These are phyloP conservation scores for Pristis pectinata DNA, from an alignment of 2,797 vertebrate species.

Conservation along the genomic window DNA sequence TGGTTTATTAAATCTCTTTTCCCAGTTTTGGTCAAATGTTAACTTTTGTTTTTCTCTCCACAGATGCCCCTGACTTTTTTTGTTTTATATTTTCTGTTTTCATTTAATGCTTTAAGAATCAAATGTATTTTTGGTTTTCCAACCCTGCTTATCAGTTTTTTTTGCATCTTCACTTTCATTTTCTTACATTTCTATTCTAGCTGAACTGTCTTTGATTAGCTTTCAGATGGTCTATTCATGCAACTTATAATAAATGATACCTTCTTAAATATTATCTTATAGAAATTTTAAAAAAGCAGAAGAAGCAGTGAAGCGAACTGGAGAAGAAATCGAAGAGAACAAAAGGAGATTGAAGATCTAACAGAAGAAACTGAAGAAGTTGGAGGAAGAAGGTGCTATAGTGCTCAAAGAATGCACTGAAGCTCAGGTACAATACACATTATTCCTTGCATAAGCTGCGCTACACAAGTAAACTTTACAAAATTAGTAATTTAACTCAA, in stretches of 20 bases:
- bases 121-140: too few relatives aligned
- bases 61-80: too few relatives aligned
- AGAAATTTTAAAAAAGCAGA: constrained; percentile 87
- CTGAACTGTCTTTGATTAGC: background rate
- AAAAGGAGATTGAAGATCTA: constrained; percentile 63
- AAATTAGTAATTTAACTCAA: background rate
- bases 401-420: constrained; percentile 71
- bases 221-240: background rate
- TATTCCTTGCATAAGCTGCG: background rate
- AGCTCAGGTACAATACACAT: constrained; percentile 65
- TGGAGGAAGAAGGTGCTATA: constrained; percentile 76
- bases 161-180: background rate
- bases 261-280: constrained; percentile 37
- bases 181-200: background rate
- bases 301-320: constrained; percentile 62
- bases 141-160: too few relatives aligned
- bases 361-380: constrained; percentile 63
- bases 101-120: too few relatives aligned
- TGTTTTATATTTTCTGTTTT: too few relatives aligned
- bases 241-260: background rate
- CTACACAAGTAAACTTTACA: background rate
- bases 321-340: constrained; percentile 71
- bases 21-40: too few relatives aligned
- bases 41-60: too few relatives aligned
- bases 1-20: too few relatives aligned